Evolutionary conservation across 2,888 invertebrate species (phyloP).

Genomic region (Trileptium ribeirensis): DNA sequence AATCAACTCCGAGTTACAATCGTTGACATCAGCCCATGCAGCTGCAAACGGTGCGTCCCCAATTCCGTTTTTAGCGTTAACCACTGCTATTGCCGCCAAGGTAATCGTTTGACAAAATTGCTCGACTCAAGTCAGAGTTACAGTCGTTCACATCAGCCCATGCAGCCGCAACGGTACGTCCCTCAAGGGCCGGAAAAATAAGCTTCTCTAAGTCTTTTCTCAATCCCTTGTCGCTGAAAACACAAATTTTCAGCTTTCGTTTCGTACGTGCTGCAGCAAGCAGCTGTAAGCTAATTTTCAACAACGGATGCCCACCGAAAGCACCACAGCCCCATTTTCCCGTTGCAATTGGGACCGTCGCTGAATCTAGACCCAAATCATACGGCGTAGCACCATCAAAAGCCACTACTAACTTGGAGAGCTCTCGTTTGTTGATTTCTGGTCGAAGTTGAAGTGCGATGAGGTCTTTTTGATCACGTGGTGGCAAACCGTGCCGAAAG

Average conservation of each 20-base stretch:
- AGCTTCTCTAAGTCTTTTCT: neutral
- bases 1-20: neutral
- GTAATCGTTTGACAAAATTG: no score
- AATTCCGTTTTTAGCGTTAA: no score
- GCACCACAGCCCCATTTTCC: constrained; percentile 31
- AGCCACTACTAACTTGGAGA: constrained; percentile 22
- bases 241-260: neutral
- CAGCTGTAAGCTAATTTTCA: constrained; percentile 26
- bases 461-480: neutral
- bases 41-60: neutral
- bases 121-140: neutral
- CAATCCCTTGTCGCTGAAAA: neutral
- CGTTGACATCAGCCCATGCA: neutral
- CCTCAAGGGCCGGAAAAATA: neutral
- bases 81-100: no score
- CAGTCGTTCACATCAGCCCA: neutral
- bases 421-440: constrained; percentile 15
- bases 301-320: constrained; percentile 21
- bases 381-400: constrained; percentile 23
- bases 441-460: constrained; percentile 10
- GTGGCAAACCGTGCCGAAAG: neutral
- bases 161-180: neutral
- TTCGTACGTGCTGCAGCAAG: constrained; percentile 20
- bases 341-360: constrained; percentile 17
- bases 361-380: neutral